phyloP scores from a whole-genome alignment of 2,113 vertebrate species.

The Seriola dumerili region DNA sequence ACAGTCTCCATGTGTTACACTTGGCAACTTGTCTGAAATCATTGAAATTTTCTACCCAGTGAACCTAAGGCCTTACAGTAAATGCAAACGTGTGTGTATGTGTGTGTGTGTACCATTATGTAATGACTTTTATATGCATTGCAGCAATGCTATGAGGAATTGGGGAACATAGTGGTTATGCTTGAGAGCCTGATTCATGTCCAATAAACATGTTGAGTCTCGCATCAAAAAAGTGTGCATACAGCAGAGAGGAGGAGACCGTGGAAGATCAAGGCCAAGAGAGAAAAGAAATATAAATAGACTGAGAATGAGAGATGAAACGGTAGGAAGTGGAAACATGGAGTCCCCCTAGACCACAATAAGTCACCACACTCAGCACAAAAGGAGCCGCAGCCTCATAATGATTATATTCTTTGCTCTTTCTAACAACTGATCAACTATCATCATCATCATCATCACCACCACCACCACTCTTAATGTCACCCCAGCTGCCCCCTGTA shows the following conservation, averaged over 20 bases:
- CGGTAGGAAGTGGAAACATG: not conserved
- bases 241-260: not conserved
- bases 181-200: conserved; percentile 1
- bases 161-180: not conserved
- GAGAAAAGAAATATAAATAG: not conserved
- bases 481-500: conserved; percentile 28
- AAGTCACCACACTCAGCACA: not conserved
- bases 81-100: not conserved
- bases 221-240: not conserved
- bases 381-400: not conserved
- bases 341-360: not conserved
- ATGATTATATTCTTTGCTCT: not conserved
- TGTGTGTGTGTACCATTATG: not conserved
- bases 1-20: not conserved
- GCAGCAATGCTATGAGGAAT: not conserved
- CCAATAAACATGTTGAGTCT: conserved; percentile 13
- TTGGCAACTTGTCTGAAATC: conserved; percentile 18
- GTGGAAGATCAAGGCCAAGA: not conserved
- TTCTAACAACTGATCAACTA: not conserved
- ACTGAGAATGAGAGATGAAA: not conserved
- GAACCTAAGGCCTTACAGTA: not conserved
- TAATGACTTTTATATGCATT: conserved; percentile 10
- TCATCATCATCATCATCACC: not conserved
- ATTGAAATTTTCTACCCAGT: conserved; percentile 2
- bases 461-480: conserved; percentile 37